Evolutionary conservation across 1,140 invertebrate genomes (phyloP).

Genomic region (Lepidurus couesii): DNA sequence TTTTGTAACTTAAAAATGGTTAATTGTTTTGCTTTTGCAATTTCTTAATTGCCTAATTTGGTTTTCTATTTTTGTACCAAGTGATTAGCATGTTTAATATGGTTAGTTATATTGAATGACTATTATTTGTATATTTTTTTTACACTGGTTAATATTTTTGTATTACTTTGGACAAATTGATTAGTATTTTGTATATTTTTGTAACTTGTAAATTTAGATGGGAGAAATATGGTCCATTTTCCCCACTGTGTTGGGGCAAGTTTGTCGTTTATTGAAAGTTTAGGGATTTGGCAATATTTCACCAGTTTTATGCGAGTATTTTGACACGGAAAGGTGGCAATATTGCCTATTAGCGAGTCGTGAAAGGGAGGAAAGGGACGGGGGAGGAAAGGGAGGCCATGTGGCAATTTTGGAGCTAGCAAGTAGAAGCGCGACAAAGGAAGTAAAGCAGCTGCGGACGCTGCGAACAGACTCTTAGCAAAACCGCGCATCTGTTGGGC

Average conservation of each 20-base stretch:
- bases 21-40: too few species aligned
- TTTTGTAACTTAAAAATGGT: too few species aligned
- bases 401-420: neutral
- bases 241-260: neutral
- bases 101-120: too few species aligned
- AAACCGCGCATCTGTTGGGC: constrained; percentile 12
- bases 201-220: too few species aligned
- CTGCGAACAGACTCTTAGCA: neutral
- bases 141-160: too few species aligned
- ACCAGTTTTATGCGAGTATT: neutral
- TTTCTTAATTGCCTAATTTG: too few species aligned
- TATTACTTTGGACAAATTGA: too few species aligned
- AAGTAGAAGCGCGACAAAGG: neutral
- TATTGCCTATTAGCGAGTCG: neutral
- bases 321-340: neutral
- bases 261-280: neutral
- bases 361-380: neutral
- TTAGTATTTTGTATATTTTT: too few species aligned
- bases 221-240: too few species aligned
- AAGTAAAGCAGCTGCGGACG: constrained; percentile 13
- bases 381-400: neutral
- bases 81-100: too few species aligned
- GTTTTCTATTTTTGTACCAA: too few species aligned
- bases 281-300: neutral
- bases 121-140: too few species aligned